phyloP scores from a whole-genome alignment of 2,888 invertebrate genomes.

The Erannis defoliaria region DNA sequence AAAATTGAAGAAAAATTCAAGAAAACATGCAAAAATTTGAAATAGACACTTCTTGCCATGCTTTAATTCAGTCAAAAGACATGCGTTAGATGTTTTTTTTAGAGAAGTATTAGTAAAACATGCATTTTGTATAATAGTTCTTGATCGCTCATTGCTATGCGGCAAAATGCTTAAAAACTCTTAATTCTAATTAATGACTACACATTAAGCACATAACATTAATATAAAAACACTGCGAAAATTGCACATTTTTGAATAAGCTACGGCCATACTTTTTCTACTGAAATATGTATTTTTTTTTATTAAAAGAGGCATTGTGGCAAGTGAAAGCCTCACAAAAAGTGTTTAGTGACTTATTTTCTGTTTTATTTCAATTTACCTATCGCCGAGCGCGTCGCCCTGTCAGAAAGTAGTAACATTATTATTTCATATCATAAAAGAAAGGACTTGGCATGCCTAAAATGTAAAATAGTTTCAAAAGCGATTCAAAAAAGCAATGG shows the following conservation, averaged over 20 bases:
- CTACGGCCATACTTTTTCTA: conserved; percentile 49
- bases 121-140: conserved; percentile 37
- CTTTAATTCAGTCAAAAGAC: conserved; percentile 22
- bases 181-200: conserved; percentile 49
- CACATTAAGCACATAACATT: conserved; percentile 42
- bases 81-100: conserved; percentile 31
- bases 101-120: conserved; percentile 36
- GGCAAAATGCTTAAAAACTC: conserved; percentile 49
- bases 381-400: conserved; percentile 71
- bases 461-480: conserved; percentile 46
- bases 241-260: conserved; percentile 47
- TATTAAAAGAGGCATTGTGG: conserved; percentile 29
- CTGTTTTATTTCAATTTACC: conserved; percentile 60
- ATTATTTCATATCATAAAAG: conserved; percentile 43
- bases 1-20: neutral
- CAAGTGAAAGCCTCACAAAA: conserved; percentile 46
- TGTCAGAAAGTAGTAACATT: conserved; percentile 56
- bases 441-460: conserved; percentile 63
- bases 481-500: conserved; percentile 59
- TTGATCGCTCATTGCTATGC: conserved; percentile 79
- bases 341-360: conserved; percentile 46
- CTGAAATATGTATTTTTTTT: conserved; percentile 5
- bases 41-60: conserved; percentile 32
- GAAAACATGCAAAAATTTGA: conserved; percentile 34
- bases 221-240: conserved; percentile 45